phyloP scores from a whole-genome alignment of 2,113 vertebrate genomes.

The Phasianus colchicus region DNA sequence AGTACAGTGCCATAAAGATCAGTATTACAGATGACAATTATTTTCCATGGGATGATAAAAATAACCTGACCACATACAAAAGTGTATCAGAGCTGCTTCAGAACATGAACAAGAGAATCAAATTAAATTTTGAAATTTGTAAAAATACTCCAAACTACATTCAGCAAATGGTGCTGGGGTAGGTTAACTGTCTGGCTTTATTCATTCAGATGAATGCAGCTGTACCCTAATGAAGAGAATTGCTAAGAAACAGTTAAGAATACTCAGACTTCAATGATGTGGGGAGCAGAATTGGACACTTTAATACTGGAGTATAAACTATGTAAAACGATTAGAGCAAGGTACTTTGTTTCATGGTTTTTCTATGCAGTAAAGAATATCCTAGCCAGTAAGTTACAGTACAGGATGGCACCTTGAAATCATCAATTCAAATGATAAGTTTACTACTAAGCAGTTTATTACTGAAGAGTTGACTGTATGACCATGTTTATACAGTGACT shows the following conservation, averaged over 20 bases:
- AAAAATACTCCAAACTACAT: background rate
- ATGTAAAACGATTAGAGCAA: background rate
- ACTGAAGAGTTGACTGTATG: background rate
- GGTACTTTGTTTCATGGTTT: background rate
- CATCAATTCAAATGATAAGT: background rate
- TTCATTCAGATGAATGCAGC: background rate
- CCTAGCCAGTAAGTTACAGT: background rate
- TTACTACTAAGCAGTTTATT: background rate
- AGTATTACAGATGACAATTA: conserved; percentile 33
- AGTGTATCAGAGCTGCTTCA: background rate
- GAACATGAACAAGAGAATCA: background rate
- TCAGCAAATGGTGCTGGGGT: background rate
- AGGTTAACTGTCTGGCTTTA: background rate
- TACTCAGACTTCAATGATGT: background rate
- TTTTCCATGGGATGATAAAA: conserved; percentile 31
- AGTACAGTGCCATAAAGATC: conserved; percentile 27
- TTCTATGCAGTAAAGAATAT: background rate
- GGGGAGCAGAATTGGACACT: background rate
- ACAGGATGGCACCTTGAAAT: background rate
- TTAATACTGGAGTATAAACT: background rate
- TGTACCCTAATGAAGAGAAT: background rate
- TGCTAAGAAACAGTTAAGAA: background rate
- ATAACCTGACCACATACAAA: background rate
- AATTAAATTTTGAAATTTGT: background rate
- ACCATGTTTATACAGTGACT: fast-evolving